Evolutionary conservation across 2,797 vertebrate species (phyloP).

Genomic region (Hoplostethus atlanticus): DNA sequence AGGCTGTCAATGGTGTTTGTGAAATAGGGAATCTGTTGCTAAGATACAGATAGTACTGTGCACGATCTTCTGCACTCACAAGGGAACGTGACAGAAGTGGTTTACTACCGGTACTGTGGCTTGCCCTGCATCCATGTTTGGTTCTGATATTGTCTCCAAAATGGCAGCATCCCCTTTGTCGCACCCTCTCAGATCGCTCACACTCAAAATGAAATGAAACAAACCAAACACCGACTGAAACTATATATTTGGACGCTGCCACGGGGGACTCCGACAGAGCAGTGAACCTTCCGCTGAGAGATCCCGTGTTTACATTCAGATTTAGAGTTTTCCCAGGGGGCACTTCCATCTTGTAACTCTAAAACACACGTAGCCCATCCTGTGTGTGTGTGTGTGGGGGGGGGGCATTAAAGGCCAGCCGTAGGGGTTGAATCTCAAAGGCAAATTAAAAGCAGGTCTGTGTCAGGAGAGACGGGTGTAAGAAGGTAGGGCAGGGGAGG

Average conservation of each 20-base stretch:
- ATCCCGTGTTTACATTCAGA: conserved; percentile 31
- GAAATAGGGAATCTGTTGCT: conserved; percentile 75
- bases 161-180: conserved; percentile 22
- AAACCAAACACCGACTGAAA: conserved; percentile 14
- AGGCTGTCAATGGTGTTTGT: conserved; percentile 61
- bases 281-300: background rate
- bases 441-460: conserved; percentile 62
- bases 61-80: conserved; percentile 55
- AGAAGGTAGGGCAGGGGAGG: conserved; percentile 54
- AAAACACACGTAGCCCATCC: conserved; percentile 31
- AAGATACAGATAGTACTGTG: conserved; percentile 67
- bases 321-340: conserved; percentile 15
- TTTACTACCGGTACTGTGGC: conserved; percentile 48
- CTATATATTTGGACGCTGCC: background rate
- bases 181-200: background rate
- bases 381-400: background rate
- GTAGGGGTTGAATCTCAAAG: conserved; percentile 24
- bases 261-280: background rate
- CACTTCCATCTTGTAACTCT: background rate
- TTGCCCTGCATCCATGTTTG: conserved; percentile 32
- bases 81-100: conserved; percentile 57
- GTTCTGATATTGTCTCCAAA: conserved; percentile 12
- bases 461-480: conserved; percentile 47
- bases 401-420: conserved; percentile 22
- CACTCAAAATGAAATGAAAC: background rate